Conservation (phyloP, 2,888 invertebrate species). For the Pediacus dermestoides region DNA sequence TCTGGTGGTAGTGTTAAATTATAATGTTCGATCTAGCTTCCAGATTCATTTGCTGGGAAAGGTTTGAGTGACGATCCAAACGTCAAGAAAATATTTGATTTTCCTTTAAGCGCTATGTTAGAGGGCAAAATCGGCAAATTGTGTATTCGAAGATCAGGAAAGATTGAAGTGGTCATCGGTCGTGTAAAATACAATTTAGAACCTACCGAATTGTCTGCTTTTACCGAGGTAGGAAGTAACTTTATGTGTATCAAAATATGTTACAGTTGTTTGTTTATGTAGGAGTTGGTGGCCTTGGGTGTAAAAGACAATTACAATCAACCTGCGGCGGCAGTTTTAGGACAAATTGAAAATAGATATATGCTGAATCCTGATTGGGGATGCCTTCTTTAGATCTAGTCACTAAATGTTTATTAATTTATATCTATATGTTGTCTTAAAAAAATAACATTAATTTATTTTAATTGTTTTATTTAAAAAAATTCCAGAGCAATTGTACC, state of each 20-base stretch:
- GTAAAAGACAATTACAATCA: conserved; percentile 21
- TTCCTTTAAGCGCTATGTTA: conserved; percentile 37
- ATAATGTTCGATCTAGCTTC: conserved; percentile 34
- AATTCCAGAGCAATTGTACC: too few species aligned
- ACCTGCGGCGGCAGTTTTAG: conserved; percentile 32
- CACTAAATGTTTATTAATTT: background rate
- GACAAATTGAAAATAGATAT: conserved; percentile 36
- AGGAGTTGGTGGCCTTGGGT: conserved; percentile 29
- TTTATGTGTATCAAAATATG: conserved; percentile 1
- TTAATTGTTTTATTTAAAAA: too few species aligned
- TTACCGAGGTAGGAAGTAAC: conserved; percentile 20
- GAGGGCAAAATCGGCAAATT: conserved; percentile 46
- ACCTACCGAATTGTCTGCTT: conserved; percentile 22
- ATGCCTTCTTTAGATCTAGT: conserved; percentile 17
- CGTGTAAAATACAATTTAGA: conserved; percentile 38
- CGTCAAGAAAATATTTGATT: conserved; percentile 37
- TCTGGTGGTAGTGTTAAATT: background rate
- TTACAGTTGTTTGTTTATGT: conserved; percentile 19
- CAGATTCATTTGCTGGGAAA: conserved; percentile 44
- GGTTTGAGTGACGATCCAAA: conserved; percentile 41
- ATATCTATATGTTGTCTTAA: too few species aligned
- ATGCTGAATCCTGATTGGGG: conserved; percentile 39
- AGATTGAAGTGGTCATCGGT: conserved; percentile 42
- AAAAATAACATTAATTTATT: too few species aligned
- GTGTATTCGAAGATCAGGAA: conserved; percentile 40